These are phyloP conservation scores for Ptychobarbus kaznakovi DNA, from an alignment of 2,797 vertebrate species.

Conservation along the genomic window DNA sequence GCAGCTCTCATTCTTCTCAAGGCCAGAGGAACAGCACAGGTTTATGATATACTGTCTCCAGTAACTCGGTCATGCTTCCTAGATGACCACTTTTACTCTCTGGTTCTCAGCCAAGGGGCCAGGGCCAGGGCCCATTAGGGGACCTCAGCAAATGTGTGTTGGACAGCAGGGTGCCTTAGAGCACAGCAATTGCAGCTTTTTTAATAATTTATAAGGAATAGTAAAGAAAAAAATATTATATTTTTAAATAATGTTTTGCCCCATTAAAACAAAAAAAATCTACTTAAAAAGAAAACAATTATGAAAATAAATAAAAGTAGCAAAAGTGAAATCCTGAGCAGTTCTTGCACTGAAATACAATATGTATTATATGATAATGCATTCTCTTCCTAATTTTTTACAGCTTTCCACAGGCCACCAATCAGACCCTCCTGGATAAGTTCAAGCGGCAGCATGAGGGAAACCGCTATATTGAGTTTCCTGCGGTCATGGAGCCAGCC, in stretches of 20 bases:
- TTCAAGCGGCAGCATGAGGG: constrained; percentile 97
- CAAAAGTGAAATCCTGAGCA: neutral
- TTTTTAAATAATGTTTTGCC: neutral
- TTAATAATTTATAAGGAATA: neutral
- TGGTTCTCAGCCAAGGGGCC: neutral
- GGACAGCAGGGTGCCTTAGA: neutral
- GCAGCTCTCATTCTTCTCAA: constrained; percentile 45
- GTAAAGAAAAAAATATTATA: neutral
- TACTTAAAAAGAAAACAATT: neutral
- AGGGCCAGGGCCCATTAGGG: neutral
- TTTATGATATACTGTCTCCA: constrained; percentile 26
- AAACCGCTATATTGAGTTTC: constrained; percentile 96
- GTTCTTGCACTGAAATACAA: neutral
- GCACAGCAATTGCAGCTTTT: neutral
- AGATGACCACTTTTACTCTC: neutral
- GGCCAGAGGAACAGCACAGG: constrained; percentile 37
- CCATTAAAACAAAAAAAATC: neutral
- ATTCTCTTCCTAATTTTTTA: neutral
- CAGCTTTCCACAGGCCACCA: constrained; percentile 97
- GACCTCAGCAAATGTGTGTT: too few relatives aligned
- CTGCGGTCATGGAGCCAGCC: constrained; percentile 96
- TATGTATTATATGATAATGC: neutral
- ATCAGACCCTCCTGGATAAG: constrained; percentile 96
- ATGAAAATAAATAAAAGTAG: neutral
- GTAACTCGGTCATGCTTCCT: neutral